Conservation (phyloP, 2,888 invertebrate genomes). For the Lasioglossum pauxillum region DNA sequence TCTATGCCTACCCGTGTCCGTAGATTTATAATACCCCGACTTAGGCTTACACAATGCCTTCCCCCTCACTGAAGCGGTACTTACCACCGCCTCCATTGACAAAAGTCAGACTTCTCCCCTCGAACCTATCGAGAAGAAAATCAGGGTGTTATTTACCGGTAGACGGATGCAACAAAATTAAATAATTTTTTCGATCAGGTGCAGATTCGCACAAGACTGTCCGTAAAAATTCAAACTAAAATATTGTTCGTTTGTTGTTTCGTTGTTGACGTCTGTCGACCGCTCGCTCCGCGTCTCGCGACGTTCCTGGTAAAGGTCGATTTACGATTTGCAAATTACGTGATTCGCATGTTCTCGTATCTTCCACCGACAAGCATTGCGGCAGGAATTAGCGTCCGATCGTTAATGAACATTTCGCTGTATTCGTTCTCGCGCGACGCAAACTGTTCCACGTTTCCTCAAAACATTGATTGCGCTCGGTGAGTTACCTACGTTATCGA, state of each 20-base stretch:
- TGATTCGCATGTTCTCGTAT: not conserved
- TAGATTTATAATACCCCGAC: not conserved
- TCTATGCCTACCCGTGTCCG: not conserved
- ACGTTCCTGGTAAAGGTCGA: conserved; percentile 18
- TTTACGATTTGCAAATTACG: conserved; percentile 21
- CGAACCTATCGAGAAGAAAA: not conserved
- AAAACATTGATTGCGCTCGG: not conserved
- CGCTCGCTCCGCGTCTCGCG: conserved; percentile 10
- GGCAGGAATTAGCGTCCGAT: conserved; percentile 13
- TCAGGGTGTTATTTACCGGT: not conserved
- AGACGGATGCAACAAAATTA: not conserved
- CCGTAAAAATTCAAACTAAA: not conserved
- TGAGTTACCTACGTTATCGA: not conserved
- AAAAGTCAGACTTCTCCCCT: not conserved
- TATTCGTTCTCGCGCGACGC: not conserved
- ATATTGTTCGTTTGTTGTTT: not conserved
- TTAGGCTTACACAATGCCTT: not conserved
- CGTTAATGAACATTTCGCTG: conserved; percentile 46
- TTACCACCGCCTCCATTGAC: not conserved
- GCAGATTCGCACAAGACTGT: not conserved
- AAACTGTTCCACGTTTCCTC: not conserved
- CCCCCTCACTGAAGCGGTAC: not conserved
- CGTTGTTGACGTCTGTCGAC: not conserved
- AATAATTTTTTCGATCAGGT: not conserved
- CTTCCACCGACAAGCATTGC: not conserved